Conservation (phyloP, 2,797 vertebrate species). For the Sebastes oblongus region DNA sequence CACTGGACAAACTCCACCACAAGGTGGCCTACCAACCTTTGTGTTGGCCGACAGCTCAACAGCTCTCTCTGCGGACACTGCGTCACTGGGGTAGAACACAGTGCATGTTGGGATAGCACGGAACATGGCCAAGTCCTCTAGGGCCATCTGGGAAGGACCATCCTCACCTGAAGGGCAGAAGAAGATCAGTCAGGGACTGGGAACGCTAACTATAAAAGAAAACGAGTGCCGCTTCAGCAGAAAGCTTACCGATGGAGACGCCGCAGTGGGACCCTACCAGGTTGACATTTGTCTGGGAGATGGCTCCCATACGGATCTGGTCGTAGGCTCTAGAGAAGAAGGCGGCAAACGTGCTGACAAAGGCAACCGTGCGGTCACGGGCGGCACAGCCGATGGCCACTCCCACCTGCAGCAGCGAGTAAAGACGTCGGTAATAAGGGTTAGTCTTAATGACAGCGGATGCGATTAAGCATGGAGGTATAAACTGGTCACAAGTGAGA, state of each 20-base stretch:
- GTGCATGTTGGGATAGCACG: slow-evolving; percentile 88
- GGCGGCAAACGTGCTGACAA: slow-evolving; percentile 88
- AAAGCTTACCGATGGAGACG: slow-evolving; percentile 85
- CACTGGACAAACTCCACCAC: neutral
- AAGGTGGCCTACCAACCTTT: slow-evolving; percentile 71
- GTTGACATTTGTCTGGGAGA: slow-evolving; percentile 87
- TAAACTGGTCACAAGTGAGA: neutral
- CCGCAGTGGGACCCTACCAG: slow-evolving; percentile 91
- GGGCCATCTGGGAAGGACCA: slow-evolving; percentile 90
- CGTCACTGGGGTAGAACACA: slow-evolving; percentile 91
- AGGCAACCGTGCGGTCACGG: slow-evolving; percentile 83
- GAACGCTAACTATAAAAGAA: neutral
- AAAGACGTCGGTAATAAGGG: neutral
- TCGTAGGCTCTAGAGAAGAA: slow-evolving; percentile 89
- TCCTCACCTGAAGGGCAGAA: slow-evolving; percentile 82
- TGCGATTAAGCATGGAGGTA: neutral
- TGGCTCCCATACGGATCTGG: slow-evolving; percentile 89
- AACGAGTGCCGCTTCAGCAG: accelerated
- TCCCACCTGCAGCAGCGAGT: slow-evolving; percentile 77
- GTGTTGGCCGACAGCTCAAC: slow-evolving; percentile 87
- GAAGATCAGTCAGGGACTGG: neutral
- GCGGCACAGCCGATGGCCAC: slow-evolving; percentile 89
- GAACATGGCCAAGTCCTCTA: slow-evolving; percentile 93
- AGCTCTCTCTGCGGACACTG: slow-evolving; percentile 85
- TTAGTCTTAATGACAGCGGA: neutral